Evolutionary conservation across 2,888 invertebrate genomes (phyloP), one percentile per base, ranked within the genome.

Genomic region (Anoncus sp.): DNA sequence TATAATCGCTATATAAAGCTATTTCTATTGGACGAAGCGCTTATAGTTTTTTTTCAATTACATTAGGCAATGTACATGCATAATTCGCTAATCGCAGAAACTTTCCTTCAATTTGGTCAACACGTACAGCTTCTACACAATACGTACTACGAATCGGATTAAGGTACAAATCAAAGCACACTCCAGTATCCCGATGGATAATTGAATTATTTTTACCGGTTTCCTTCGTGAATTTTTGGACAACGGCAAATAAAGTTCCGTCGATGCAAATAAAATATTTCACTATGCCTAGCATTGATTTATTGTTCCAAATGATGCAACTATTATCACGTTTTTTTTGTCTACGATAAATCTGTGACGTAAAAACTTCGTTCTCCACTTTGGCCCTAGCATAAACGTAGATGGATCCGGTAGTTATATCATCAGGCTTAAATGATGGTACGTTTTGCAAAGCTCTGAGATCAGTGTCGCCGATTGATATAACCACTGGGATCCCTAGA

Each of bases 311-410:
- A 20, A 10, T 47, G 2, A 74, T 49, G 35, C 12, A 43, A 31
- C 14, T 55, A 59, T 76, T 79, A 5, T 59, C 49, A 55, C 66
- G 51, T n/a, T 38, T 65, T 69, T 14, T 74, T 70, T 79, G 60
- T 69, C 31, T 53, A 10, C 9, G 47, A 75, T 66, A 73, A 12
- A 27, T 47, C 24, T 53, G 20, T 4, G 75, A 75, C 1, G 78
- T 75, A 18, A 47, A 74, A 20, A 67, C 20, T 59, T 63, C 27
- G 22, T 66, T 35, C 5, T 14, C 10, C 18, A n/a, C n/a, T n/a
- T n/a, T n/a, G n/a, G n/a, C n/a, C n/a, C n/a, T n/a, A n/a, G n/a
- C n/a, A n/a, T n/a, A n/a, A n/a, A n/a, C n/a, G n/a, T n/a, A n/a
- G n/a, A n/a, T n/a, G n/a, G n/a, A n/a, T n/a, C n/a, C n/a, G n/a